Evolutionary conservation across 2,888 invertebrate genomes (phyloP).

Genomic region (Tridacna crocea): DNA sequence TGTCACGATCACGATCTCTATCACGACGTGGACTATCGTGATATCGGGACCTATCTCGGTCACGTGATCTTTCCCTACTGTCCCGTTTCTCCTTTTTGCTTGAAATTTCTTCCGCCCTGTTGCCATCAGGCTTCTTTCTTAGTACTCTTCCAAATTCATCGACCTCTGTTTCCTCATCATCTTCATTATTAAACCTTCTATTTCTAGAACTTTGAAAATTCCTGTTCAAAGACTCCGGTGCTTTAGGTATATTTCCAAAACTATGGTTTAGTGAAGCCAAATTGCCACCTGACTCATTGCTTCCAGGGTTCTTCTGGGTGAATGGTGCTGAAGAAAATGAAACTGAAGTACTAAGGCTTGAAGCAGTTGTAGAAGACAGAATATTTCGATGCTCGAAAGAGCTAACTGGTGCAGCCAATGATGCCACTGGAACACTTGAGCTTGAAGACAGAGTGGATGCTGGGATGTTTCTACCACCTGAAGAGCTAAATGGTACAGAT

Average conservation of each 20-base stretch:
- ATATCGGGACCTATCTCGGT: conserved; percentile 27
- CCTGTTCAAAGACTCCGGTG: not conserved
- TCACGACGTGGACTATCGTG: conserved; percentile 38
- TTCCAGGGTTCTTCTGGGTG: too few relatives aligned
- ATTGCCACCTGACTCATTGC: too few relatives aligned
- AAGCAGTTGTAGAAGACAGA: too few relatives aligned
- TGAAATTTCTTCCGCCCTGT: not conserved
- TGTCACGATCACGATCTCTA: conserved; percentile 35
- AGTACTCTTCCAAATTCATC: conserved; percentile 24
- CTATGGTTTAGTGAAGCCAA: not conserved
- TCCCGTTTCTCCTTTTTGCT: conserved; percentile 10
- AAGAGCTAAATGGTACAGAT: too few relatives aligned
- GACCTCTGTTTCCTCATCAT: conserved; percentile 2
- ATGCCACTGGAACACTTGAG: not conserved
- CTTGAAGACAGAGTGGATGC: too few relatives aligned
- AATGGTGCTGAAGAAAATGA: too few relatives aligned
- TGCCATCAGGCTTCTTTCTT: conserved; percentile 12
- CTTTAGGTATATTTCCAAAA: not conserved
- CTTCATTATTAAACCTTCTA: not conserved
- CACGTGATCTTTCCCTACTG: conserved; percentile 52
- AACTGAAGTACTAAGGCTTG: too few relatives aligned
- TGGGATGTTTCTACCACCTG: too few relatives aligned
- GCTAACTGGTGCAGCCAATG: not conserved
- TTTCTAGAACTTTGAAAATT: not conserved
- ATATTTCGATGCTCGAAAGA: not conserved